Evolutionary conservation across 2,888 invertebrate species (phyloP).

Genomic region (Drosophila setosimentum): DNA sequence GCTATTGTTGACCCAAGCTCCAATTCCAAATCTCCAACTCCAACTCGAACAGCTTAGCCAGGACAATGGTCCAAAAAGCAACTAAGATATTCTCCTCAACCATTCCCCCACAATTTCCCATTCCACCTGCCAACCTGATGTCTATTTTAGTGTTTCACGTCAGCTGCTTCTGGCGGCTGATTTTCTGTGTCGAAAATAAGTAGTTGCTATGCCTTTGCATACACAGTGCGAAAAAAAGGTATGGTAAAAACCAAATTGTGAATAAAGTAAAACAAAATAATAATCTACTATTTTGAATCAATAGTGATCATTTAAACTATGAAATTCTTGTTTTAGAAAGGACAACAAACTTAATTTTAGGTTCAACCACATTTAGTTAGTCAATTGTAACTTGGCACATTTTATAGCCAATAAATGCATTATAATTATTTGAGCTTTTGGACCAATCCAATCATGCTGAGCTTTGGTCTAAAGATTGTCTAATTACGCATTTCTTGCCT

Average conservation of each 20-base stretch:
- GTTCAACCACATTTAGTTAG: neutral
- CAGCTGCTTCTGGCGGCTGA: conserved; percentile 22
- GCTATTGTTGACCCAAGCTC: conserved; percentile 60
- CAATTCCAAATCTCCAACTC: conserved; percentile 11
- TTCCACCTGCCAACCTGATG: conserved; percentile 68
- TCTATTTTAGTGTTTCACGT: conserved; percentile 62
- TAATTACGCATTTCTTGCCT: neutral
- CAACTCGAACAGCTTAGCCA: conserved; percentile 29
- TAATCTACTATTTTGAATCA: too few relatives aligned
- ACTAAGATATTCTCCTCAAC: conserved; percentile 33
- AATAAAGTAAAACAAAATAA: too few relatives aligned
- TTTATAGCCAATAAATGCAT: too few relatives aligned
- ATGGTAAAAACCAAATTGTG: neutral
- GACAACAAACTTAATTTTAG: neutral
- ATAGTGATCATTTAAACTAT: neutral
- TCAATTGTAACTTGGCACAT: too few relatives aligned
- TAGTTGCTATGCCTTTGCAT: conserved; percentile 43
- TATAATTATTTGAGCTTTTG: too few relatives aligned
- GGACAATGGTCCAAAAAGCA: conserved; percentile 41
- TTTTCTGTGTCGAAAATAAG: conserved; percentile 38
- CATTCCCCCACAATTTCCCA: conserved; percentile 28
- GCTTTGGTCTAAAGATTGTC: neutral
- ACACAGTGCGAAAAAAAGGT: neutral
- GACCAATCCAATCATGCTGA: too few relatives aligned
- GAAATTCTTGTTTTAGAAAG: neutral